A percentile compares a stretch with the other conserved stretches of the same genome.
phyloP scores from a whole-genome alignment of 2,113 vertebrate species.

The Hystrix brachyura region DNA sequence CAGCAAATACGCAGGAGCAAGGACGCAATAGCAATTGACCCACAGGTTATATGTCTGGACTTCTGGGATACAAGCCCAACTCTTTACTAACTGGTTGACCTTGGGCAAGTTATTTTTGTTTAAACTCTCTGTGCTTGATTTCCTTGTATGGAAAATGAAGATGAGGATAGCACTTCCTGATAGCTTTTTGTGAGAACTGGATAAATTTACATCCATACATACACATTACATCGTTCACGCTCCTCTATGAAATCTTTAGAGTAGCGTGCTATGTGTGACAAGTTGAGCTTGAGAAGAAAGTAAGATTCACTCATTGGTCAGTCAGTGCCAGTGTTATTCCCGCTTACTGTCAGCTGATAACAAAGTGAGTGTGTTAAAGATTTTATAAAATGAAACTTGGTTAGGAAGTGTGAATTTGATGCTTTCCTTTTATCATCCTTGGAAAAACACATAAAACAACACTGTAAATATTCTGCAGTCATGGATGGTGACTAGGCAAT shows the following conservation, averaged over 20 bases:
- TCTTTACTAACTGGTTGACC: background rate
- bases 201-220: background rate
- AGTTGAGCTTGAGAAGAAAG: background rate
- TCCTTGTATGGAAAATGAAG: background rate
- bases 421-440: background rate
- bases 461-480: background rate
- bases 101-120: background rate
- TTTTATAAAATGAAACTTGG: background rate
- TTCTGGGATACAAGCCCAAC: background rate
- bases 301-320: background rate
- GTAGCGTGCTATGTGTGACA: rapidly evolving
- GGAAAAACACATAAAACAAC: background rate
- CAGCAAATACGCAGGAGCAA: background rate
- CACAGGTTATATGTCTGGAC: too few species aligned
- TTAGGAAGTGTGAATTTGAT: background rate
- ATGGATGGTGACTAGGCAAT: background rate
- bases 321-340: background rate
- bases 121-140: background rate
- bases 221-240: rapidly evolving
- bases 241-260: rapidly evolving
- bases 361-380: background rate
- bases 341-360: background rate
- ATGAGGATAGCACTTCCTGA: background rate
- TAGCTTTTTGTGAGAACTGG: background rate
- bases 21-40: rapidly evolving